Evolutionary conservation across 1,140 invertebrate genomes (phyloP).

Genomic region (Zaprionus taronus): DNA sequence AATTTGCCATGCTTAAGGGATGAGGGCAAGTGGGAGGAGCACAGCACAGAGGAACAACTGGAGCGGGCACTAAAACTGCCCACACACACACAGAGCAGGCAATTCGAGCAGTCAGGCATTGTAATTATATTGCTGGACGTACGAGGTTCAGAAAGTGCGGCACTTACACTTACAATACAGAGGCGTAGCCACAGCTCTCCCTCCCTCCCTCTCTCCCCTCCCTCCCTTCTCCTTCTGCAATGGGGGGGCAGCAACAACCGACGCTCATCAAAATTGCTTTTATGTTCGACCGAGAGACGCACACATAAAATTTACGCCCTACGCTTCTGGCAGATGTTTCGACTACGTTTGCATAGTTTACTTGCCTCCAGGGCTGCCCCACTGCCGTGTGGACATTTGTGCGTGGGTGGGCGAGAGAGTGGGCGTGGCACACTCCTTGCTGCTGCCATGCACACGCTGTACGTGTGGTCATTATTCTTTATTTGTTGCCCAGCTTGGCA

Average conservation of each 20-base stretch:
- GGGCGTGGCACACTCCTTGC: slow-evolving; percentile 22
- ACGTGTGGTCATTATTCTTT: slow-evolving; percentile 81
- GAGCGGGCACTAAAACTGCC: slow-evolving; percentile 51
- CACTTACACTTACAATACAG: slow-evolving; percentile 69
- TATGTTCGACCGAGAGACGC: slow-evolving; percentile 69
- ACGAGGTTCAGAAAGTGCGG: slow-evolving; percentile 63
- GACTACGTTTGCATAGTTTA: slow-evolving; percentile 81
- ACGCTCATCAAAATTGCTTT: slow-evolving; percentile 81
- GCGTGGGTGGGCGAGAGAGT: slow-evolving; percentile 4
- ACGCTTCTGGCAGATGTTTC: slow-evolving; percentile 65
- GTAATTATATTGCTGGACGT: slow-evolving; percentile 80
- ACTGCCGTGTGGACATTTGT: slow-evolving; percentile 2
- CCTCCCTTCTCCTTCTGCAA: background rate
- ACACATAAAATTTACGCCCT: slow-evolving; percentile 76
- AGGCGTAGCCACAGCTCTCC: background rate
- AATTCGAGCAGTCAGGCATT: slow-evolving; percentile 62
- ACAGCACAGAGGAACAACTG: slow-evolving; percentile 6
- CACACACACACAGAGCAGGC: background rate
- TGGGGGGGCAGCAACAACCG: background rate
- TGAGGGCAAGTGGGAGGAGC: background rate
- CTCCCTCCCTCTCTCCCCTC: background rate
- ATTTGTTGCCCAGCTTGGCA: slow-evolving; percentile 62
- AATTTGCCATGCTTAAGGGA: slow-evolving; percentile 29
- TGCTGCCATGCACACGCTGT: slow-evolving; percentile 34
- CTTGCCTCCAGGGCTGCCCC: slow-evolving; percentile 24